Percentiles rank a stretch among this genome's conserved stretches.
phyloP scores from a whole-genome alignment of 1,140 invertebrate species.

The Trichonephila clavipes region DNA sequence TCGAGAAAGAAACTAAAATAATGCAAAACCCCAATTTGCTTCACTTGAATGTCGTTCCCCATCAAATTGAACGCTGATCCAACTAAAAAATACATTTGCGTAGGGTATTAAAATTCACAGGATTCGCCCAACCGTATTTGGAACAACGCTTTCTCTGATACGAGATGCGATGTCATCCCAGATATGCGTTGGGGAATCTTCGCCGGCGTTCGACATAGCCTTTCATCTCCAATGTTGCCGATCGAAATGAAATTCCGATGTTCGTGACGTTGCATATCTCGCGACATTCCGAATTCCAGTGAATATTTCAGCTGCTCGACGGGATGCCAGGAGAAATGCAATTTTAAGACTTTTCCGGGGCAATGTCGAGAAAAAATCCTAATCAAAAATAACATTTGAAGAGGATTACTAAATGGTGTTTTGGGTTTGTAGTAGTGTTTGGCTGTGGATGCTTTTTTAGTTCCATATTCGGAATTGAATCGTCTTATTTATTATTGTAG shows the following conservation, averaged over 20 bases:
- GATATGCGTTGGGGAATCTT: neutral
- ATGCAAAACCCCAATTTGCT: neutral
- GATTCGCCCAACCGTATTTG: neutral
- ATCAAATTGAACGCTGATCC: conserved; percentile 12
- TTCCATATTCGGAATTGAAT: too few relatives aligned
- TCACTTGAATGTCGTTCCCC: neutral
- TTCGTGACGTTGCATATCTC: conserved; percentile 12
- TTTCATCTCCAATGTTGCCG: conserved; percentile 17
- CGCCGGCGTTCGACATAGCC: neutral
- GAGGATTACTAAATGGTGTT: too few relatives aligned
- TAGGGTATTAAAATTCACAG: conserved; percentile 45
- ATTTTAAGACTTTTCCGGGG: neutral
- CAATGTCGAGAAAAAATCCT: too few relatives aligned
- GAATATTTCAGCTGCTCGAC: neutral
- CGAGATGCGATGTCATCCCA: neutral
- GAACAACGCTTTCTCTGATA: conserved; percentile 8
- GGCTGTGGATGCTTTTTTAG: too few relatives aligned
- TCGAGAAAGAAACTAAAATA: neutral
- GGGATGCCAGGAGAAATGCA: neutral
- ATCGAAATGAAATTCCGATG: conserved; percentile 34
- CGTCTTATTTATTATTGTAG: too few relatives aligned
- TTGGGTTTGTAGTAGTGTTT: too few relatives aligned
- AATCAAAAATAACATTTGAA: too few relatives aligned
- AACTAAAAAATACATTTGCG: neutral
- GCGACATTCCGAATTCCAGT: neutral